A percentile compares a stretch with the other conserved stretches of the same genome.
These are phyloP conservation scores for Drosophila algonquin DNA, from an alignment of 2,888 invertebrate species.

Conservation along the genomic window DNA sequence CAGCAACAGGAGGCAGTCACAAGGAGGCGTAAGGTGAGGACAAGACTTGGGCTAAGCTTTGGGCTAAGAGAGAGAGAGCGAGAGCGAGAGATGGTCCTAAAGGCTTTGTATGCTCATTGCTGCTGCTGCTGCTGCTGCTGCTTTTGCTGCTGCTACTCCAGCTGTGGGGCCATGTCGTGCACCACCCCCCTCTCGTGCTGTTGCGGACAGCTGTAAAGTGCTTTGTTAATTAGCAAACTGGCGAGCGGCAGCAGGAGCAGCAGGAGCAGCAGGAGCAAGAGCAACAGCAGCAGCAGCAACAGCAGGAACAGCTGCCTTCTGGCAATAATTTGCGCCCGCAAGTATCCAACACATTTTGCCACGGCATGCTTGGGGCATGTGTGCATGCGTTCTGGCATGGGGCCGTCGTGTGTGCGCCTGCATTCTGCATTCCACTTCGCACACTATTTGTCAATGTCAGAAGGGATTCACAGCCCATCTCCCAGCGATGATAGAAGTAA, in stretches of 20 bases:
- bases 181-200: constrained; percentile 31
- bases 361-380: constrained; percentile 42
- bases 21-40: constrained; percentile 9
- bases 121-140: neutral
- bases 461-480: constrained; percentile 39
- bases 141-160: neutral
- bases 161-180: constrained; percentile 1
- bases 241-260: constrained; percentile 28
- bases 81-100: constrained; percentile 25
- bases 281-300: constrained; percentile 5
- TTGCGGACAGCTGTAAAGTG: constrained; percentile 65
- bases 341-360: constrained; percentile 74
- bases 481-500: neutral
- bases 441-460: constrained; percentile 77
- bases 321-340: constrained; percentile 75
- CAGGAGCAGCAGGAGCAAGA: constrained; percentile 4
- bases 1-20: constrained; percentile 40
- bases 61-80: constrained; percentile 11
- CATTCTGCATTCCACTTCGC: constrained; percentile 71
- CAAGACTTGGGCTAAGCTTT: constrained; percentile 38
- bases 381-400: constrained; percentile 4
- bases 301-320: constrained; percentile 45
- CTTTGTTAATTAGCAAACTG: constrained; percentile 78
- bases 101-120: constrained; percentile 31
- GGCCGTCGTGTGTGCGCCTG: constrained; percentile 27